Evolutionary conservation across 2,113 vertebrate genomes (phyloP).

Genomic region (Phalacrocorax aristotelis): DNA sequence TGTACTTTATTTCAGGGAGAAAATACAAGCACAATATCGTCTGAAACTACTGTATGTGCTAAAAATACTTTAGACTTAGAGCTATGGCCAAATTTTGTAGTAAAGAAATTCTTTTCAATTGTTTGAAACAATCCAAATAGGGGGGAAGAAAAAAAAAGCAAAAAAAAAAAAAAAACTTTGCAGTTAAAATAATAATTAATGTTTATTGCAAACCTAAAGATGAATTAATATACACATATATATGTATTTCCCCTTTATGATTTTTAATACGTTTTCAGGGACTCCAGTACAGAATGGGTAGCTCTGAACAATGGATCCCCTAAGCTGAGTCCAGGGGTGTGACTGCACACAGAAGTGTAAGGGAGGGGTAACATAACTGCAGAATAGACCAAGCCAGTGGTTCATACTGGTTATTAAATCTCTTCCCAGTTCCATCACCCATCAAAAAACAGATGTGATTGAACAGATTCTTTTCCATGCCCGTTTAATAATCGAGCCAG

Average conservation of each 20-base stretch:
- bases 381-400: background rate
- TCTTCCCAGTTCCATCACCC: background rate
- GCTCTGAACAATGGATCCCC: background rate
- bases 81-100: background rate
- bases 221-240: background rate
- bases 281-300: background rate
- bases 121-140: background rate
- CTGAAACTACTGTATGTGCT: background rate
- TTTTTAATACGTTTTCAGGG: background rate
- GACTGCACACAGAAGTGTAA: background rate
- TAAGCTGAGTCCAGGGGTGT: background rate
- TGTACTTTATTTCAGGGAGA: background rate
- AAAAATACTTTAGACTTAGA: background rate
- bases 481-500: background rate
- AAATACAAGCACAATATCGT: background rate
- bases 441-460: background rate
- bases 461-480: background rate
- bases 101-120: background rate
- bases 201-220: background rate
- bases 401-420: background rate
- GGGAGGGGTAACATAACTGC: background rate
- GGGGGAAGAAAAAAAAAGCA: no score
- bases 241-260: background rate
- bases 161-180: background rate
- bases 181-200: background rate